A percentile compares a stretch with the other conserved stretches of the same genome.
phyloP scores from a whole-genome alignment of 2,113 vertebrate genomes.

The Hirundichthys speculiger region DNA sequence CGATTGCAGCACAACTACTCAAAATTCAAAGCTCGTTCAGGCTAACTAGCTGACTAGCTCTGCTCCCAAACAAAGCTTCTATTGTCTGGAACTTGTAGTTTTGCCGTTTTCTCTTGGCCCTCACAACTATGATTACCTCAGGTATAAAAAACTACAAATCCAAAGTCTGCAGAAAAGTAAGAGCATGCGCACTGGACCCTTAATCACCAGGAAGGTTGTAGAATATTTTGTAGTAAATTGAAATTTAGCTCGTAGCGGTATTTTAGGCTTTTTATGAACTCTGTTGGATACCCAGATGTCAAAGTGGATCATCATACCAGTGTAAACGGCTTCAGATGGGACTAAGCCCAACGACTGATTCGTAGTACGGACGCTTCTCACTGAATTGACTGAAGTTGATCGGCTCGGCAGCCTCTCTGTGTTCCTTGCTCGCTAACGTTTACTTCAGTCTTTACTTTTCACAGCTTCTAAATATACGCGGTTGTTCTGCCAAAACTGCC shows the following conservation, averaged over 20 bases:
- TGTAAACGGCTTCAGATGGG: not conserved
- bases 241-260: constrained; percentile 16
- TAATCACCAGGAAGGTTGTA: constrained; percentile 60
- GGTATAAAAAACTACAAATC: constrained; percentile 75
- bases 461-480: constrained; percentile 47
- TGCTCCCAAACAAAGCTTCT: constrained; percentile 68
- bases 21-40: constrained; percentile 73
- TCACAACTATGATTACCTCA: constrained; percentile 56
- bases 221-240: constrained; percentile 55
- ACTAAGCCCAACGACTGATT: constrained; percentile 1
- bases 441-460: constrained; percentile 73
- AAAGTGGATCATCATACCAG: not conserved
- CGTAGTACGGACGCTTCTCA: constrained; percentile 36
- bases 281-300: not conserved
- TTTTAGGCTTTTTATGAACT: not conserved
- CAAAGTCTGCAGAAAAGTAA: constrained; percentile 39
- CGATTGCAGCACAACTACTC: constrained; percentile 71
- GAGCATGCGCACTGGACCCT: constrained; percentile 72
- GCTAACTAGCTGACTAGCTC: constrained; percentile 65
- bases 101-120: constrained; percentile 49
- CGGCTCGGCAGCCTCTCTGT: constrained; percentile 44
- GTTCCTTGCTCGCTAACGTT: constrained; percentile 61
- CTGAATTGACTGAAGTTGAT: constrained; percentile 67
- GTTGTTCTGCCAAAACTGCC: constrained; percentile 27
- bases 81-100: constrained; percentile 83